Evolutionary conservation across 2,888 invertebrate genomes (phyloP).

Genomic region (Drosophila algonquin): DNA sequence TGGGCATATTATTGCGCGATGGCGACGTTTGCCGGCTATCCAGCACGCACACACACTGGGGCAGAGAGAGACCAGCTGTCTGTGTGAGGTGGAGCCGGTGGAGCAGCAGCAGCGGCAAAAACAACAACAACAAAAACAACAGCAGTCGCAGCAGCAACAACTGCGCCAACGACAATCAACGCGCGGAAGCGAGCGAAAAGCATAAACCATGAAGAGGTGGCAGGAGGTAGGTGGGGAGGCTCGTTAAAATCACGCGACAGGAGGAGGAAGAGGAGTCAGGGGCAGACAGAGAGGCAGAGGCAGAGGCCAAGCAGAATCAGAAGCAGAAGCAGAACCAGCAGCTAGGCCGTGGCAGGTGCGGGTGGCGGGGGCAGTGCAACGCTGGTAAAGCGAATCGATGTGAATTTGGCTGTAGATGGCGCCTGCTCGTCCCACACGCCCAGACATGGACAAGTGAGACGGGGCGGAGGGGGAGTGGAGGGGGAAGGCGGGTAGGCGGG

Average conservation of each 20-base stretch:
- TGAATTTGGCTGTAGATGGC: conserved; percentile 45
- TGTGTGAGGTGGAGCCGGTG: conserved; percentile 58
- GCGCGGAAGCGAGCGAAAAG: conserved; percentile 76
- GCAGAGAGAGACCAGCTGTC: conserved; percentile 36
- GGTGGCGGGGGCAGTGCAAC: conserved; percentile 57
- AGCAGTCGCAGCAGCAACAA: conserved; percentile 39
- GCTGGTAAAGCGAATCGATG: conserved; percentile 61
- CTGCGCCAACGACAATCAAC: conserved; percentile 71
- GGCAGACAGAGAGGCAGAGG: conserved; percentile 28
- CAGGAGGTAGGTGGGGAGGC: conserved; percentile 46
- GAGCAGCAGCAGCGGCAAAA: conserved; percentile 49
- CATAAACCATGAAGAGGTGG: conserved; percentile 70
- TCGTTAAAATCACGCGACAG: conserved; percentile 77
- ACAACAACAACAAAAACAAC: conserved; percentile 26
- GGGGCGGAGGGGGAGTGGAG: not conserved
- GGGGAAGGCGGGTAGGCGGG: not conserved
- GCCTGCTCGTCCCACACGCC: not conserved
- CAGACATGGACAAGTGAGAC: not conserved
- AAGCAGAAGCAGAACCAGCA: conserved; percentile 24
- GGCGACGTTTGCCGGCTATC: conserved; percentile 44
- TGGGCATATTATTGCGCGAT: conserved; percentile 49
- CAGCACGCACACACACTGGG: conserved; percentile 40
- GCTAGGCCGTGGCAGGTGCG: conserved; percentile 29
- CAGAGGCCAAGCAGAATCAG: conserved; percentile 8
- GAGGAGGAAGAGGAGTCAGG: conserved; percentile 39